Evolutionary conservation across 2,888 invertebrate genomes (phyloP).

Genomic region (Aspidiotus destructor): DNA sequence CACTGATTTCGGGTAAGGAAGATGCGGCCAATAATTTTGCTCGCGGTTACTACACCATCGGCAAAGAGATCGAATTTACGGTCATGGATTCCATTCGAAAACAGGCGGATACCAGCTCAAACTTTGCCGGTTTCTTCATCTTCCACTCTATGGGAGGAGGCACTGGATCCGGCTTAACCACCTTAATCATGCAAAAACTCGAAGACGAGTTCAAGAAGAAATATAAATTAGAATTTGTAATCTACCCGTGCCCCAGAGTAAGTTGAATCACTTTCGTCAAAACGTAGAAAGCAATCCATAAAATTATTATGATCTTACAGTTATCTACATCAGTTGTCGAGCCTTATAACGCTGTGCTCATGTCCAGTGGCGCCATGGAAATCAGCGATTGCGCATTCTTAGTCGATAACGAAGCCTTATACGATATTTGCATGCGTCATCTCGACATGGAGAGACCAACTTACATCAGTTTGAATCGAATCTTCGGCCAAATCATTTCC

Average conservation of each 20-base stretch:
- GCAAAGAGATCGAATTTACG: slow-evolving; percentile 17
- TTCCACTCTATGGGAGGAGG: slow-evolving; percentile 26
- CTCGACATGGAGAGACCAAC: slow-evolving; percentile 20
- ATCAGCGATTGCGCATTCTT: slow-evolving; percentile 22
- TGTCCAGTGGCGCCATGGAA: slow-evolving; percentile 14
- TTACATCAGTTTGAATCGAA: slow-evolving; percentile 18
- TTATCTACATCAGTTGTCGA: slow-evolving; percentile 19
- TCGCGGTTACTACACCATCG: slow-evolving; percentile 22
- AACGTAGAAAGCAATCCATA: too few species aligned
- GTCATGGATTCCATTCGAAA: slow-evolving; percentile 16
- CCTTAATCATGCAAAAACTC: slow-evolving; percentile 16
- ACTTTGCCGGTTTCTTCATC: slow-evolving; percentile 19
- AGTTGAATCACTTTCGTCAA: slow-evolving; percentile 33
- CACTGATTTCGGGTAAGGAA: slow-evolving; percentile 21
- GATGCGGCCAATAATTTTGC: slow-evolving; percentile 25
- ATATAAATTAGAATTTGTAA: slow-evolving; percentile 20
- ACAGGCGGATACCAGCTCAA: slow-evolving; percentile 13
- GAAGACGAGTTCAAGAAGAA: slow-evolving; percentile 11
- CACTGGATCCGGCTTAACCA: slow-evolving; percentile 21
- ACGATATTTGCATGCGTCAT: slow-evolving; percentile 19
- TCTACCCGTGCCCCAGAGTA: slow-evolving; percentile 20
- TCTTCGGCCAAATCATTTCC: slow-evolving; percentile 21
- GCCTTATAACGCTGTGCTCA: slow-evolving; percentile 19
- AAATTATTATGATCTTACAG: background rate
- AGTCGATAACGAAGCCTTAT: slow-evolving; percentile 21